Evolutionary conservation across 2,888 invertebrate genomes (phyloP), one percentile per base, ranked within the genome.

Genomic region (Sabatieria punctata): DNA sequence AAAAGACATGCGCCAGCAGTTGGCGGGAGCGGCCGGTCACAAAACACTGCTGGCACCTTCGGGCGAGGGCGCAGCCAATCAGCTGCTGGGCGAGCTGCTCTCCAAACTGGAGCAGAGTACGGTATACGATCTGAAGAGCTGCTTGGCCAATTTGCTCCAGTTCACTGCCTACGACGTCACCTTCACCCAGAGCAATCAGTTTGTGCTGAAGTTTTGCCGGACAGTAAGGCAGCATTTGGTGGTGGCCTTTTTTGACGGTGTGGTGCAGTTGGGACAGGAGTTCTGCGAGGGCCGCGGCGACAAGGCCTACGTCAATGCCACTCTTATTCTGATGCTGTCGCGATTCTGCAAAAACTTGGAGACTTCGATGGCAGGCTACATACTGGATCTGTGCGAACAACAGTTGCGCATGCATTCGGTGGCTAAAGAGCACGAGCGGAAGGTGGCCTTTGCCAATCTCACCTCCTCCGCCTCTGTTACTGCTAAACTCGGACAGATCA

Each of bases 91-190:
- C 25, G 46, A 50, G 8, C 27, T 49, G 11, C 30, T 49, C 21
- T 25, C 50, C 15, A 57, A 51, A 48, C 51, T 61, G 11, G 57
- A 62, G 41, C 59, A 57, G 45, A 47, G 51, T 2, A 55, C 57
- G 43, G 47, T 60, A 3, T 51, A 58, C 24, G 53, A 59, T 36
- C 55, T 60, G 23, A 61, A 61, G 53, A 59, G 61, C 1, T 54
- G 58, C 3, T 51, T 64, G 19, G 61, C 61, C 11, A 59, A 60
- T 50, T 52, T 63, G 4, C 52, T 62, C 2, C 53, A 63, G 25
- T 61, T 63, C 52, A 59, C 57, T 1, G 63, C 61, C 27, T 60
- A 57, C 43, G 62, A 63, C 43, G 56, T 60, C 36, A 60, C 59
- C 6, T 63, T 61, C 41, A 54, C 57, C 15, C 4, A 21, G 4